Percentiles rank a stretch among this genome's conserved stretches.
Conservation (phyloP, 2,888 invertebrate species). For the Cotesia congregata region DNA sequence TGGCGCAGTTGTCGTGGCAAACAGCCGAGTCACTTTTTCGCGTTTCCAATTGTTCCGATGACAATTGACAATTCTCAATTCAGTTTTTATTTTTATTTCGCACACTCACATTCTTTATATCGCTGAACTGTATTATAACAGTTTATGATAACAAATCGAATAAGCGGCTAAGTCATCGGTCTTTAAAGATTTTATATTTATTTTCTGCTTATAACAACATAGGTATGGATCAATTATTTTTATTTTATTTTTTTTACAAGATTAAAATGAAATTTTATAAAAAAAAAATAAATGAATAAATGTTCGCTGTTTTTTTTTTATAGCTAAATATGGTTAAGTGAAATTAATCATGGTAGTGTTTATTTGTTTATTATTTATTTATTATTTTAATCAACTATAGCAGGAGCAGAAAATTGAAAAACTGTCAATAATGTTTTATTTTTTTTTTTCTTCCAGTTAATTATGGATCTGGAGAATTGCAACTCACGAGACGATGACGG, state of each 20-base stretch:
- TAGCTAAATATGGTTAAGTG: neutral
- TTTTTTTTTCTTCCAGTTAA: conserved; percentile 50
- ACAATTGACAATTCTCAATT: neutral
- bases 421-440: conserved; percentile 39
- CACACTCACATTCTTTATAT: neutral
- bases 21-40: neutral
- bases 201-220: neutral
- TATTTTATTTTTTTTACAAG: neutral
- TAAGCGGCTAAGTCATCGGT: neutral
- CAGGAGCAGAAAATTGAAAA: neutral
- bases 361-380: neutral
- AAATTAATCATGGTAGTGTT: neutral
- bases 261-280: neutral
- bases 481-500: conserved; percentile 53
- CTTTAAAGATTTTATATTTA: neutral
- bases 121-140: neutral
- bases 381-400: neutral
- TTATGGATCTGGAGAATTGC: conserved; percentile 62
- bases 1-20: neutral
- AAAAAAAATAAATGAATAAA: neutral
- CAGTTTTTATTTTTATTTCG: neutral
- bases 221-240: neutral
- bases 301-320: neutral
- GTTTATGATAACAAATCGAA: neutral
- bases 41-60: neutral